Conservation (phyloP, 2,797 vertebrate species). For the Poeciliopsis presidionis region DNA sequence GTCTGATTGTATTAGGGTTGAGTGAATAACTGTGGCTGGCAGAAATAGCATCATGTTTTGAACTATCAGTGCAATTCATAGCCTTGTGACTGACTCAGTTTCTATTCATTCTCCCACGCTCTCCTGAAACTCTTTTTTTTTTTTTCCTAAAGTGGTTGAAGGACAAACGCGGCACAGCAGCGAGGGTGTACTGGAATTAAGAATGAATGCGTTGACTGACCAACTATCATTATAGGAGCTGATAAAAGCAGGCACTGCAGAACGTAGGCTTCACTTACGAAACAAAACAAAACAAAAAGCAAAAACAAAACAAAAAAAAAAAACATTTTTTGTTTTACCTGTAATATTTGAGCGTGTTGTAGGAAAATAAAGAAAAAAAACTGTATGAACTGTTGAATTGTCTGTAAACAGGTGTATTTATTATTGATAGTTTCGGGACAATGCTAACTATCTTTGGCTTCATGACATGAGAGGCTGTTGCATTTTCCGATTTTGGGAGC, state of each 20-base stretch:
- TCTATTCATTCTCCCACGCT: conserved; percentile 73
- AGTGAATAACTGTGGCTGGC: conserved; percentile 76
- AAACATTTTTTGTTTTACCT: conserved; percentile 9
- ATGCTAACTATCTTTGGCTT: background rate
- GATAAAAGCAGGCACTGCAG: conserved; percentile 15
- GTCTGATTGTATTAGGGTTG: conserved; percentile 76
- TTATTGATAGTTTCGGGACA: background rate
- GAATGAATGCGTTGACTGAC: conserved; percentile 55
- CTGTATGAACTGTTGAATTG: background rate
- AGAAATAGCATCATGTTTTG: conserved; percentile 78
- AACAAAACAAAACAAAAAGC: background rate
- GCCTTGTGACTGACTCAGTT: conserved; percentile 72
- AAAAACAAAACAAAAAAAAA: too few species aligned
- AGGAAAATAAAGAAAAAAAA: background rate
- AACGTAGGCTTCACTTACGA: conserved; percentile 4
- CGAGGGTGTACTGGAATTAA: conserved; percentile 32
- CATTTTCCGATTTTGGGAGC: background rate
- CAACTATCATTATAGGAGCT: conserved; percentile 25
- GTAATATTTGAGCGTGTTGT: background rate
- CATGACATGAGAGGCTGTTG: background rate
- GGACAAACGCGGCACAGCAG: conserved; percentile 43
- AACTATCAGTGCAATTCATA: conserved; percentile 71
- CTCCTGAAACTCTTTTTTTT: conserved; percentile 52
- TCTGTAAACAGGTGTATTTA: background rate
- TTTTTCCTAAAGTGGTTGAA: conserved; percentile 44